These are phyloP conservation scores for Xerus inauris DNA, from an alignment of 2,113 vertebrate genomes.

Conservation along the genomic window DNA sequence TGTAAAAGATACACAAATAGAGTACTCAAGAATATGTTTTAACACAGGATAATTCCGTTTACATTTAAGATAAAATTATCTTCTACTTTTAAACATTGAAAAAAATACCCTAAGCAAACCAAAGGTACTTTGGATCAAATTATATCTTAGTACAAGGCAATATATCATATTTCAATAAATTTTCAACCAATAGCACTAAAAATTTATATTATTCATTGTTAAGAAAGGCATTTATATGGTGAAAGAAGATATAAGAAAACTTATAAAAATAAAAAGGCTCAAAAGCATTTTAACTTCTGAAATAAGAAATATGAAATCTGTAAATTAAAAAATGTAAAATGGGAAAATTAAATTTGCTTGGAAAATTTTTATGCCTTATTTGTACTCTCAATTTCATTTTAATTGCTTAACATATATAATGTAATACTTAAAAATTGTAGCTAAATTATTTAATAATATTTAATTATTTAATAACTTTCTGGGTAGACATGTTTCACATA, in stretches of 20 bases:
- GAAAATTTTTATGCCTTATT: background rate
- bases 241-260: background rate
- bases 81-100: no score
- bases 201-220: background rate
- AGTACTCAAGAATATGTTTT: background rate
- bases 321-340: background rate
- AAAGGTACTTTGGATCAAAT: no score
- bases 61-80: no score
- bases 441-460: background rate
- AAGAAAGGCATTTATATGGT: background rate
- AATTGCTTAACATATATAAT: background rate
- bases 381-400: background rate
- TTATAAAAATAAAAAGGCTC: background rate
- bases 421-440: background rate
- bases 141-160: no score
- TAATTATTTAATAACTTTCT: background rate
- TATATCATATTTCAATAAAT: no score
- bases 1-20: background rate
- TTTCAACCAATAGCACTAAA: background rate
- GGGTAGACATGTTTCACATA: background rate
- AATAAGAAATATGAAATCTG: background rate
- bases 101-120: no score
- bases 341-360: no score
- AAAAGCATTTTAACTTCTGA: background rate
- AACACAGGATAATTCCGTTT: background rate